Evolutionary conservation across 2,888 invertebrate genomes (phyloP), one percentile per base, ranked within the genome.

Genomic region (Teleiodes luculella): DNA sequence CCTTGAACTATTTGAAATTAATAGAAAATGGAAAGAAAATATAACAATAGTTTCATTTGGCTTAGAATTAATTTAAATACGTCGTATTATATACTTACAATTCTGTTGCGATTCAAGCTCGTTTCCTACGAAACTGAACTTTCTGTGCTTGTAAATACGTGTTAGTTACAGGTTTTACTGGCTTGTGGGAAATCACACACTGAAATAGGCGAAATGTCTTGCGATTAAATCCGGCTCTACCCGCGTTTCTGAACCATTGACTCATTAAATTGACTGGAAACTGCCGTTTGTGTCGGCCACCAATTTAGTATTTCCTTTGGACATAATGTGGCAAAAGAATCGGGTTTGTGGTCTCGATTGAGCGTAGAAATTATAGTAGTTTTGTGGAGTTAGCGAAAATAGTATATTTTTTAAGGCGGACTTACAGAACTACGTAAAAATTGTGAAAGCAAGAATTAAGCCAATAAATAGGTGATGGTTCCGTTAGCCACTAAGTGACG

Each of bases 231-330:
- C 80, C 72, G 72, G 69, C 76, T 75, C 71, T 70, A 65, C 74
- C 74, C 74, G 69, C 72, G 70, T 76, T 80, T 81, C 83, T 79
- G 69, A 78, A 70, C 76, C 80, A 80, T 80, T 80, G 79, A 74
- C 67, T 74, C 70, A 76, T 78, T 80, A 79, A 83, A 83, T 84
- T 80, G 82, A 72, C 74, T 76, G 80, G 82, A 82, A 82, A 80
- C 69, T 71, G 67, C 70, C 71, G 68, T 67, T 63, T 71, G 70
- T 68, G 64, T 72, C 67, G 68, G 69, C 65, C n/a, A 69, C 69
- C 70, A 72, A 72, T 76, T 71, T 70, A 65, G 63, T 69, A 68
- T 70, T 71, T 74, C 59, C 37, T 49, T 24, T 65, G 68, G 69
- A 72, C 71, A 13, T 28, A 68, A 62, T 50, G 46, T 46, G 53